Evolutionary conservation across 1,140 invertebrate species (phyloP).

Genomic region (Cryptotermes secundus): DNA sequence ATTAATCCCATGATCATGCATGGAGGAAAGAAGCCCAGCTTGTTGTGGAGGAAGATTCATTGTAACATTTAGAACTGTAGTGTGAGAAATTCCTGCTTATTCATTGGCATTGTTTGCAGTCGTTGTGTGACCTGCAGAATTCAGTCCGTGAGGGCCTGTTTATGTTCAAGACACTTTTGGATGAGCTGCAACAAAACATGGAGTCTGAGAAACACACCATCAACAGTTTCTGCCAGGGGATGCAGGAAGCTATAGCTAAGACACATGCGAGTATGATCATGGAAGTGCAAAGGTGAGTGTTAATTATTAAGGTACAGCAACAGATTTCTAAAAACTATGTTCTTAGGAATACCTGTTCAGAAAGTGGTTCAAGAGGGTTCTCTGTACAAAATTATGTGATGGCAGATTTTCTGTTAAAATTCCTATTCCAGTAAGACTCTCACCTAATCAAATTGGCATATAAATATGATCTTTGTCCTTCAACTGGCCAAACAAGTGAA

Average conservation of each 20-base stretch:
- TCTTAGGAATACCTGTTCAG: too few relatives aligned
- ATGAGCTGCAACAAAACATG: constrained; percentile 64
- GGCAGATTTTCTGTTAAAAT: too few relatives aligned
- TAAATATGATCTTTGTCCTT: too few relatives aligned
- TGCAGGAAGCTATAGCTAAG: constrained; percentile 64
- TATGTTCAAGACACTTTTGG: constrained; percentile 63
- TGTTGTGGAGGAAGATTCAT: neutral
- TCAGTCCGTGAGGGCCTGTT: constrained; percentile 64
- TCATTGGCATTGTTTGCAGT: constrained; percentile 42
- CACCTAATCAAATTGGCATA: too few relatives aligned
- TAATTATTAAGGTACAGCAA: too few relatives aligned
- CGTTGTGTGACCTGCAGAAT: constrained; percentile 60
- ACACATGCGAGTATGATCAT: constrained; percentile 62
- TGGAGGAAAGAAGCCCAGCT: neutral
- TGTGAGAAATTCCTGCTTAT: constrained; percentile 20
- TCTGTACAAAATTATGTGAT: too few relatives aligned
- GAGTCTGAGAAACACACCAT: constrained; percentile 66
- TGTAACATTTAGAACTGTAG: neutral
- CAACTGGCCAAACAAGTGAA: too few relatives aligned
- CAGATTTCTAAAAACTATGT: too few relatives aligned
- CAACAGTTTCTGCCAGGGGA: constrained; percentile 64
- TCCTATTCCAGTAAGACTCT: too few relatives aligned
- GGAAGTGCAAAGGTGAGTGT: constrained; percentile 59
- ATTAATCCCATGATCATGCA: neutral
- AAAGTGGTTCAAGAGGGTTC: too few relatives aligned